Conservation (phyloP, 30 jellyfish, hydroid and myxozoan species). For the Clytia hemisphaerica region DNA sequence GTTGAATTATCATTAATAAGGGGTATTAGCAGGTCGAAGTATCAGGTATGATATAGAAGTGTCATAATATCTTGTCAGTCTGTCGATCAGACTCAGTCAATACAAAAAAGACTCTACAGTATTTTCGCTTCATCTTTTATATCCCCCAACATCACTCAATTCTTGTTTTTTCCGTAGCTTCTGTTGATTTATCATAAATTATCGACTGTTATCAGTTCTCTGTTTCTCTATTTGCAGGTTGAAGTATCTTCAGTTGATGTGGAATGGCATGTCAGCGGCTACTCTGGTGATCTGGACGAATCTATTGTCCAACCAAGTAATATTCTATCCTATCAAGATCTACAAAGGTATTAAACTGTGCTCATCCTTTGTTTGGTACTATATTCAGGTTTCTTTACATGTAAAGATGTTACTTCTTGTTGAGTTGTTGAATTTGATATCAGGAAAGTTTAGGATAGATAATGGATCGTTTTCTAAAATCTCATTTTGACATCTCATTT, state of each 20-base stretch:
- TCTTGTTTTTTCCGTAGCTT: not conserved
- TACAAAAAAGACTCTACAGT: not conserved
- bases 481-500: too few species aligned
- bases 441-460: too few species aligned
- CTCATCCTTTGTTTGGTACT: not conserved
- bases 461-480: too few species aligned
- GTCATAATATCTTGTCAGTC: too few species aligned
- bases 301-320: constrained; percentile 20
- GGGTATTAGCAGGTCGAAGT: too few species aligned
- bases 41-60: too few species aligned
- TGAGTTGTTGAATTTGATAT: too few species aligned
- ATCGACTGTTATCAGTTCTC: not conserved
- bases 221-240: constrained; percentile 10
- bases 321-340: constrained; percentile 12
- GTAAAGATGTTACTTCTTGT: too few species aligned
- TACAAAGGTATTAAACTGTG: not conserved
- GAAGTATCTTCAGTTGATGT: constrained; percentile 31
- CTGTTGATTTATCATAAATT: too few species aligned
- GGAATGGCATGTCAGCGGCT: constrained; percentile 70
- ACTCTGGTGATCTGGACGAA: constrained; percentile 26
- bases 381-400: too few species aligned
- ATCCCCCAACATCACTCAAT: not conserved
- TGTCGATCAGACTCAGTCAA: not conserved
- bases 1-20: too few species aligned
- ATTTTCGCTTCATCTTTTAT: not conserved